Base-by-base conservation (phyloP, 1,140 invertebrate genomes). In the Nephila pilipes region DNA sequence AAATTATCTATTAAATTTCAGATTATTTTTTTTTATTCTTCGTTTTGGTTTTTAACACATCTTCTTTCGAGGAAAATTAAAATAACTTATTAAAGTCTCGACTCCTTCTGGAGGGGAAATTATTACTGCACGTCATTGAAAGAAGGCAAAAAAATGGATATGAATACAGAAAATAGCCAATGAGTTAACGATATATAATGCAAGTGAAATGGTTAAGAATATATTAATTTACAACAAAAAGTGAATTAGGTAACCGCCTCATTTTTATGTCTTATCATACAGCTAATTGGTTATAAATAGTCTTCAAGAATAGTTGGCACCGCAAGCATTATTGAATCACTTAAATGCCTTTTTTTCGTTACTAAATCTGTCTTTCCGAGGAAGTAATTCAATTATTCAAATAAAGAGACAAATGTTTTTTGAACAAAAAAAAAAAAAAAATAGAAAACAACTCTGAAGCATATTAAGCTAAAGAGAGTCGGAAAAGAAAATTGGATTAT, bases 11-110 rank as follows among this genome's bases (percentile, higher is more conserved):
- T 80, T 46, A 20, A 80, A 36, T 38, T 14, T 3, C 5, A 2
- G 32, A 46, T 80, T 80, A 38, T 80, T 80, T 80, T 29, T 54
- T n/a, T 12, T 12, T 38, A 81, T 54, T 81, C 80, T 55, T n/a
- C n/a, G 22, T n/a, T 2, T 22, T 2, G 0, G 20, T 81, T 81
- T 81, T 75, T 14, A 16, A 1, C 38, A 80, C 46, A 10, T 81
- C 80, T 25, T n/a, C 22, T 12, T 8, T 10, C 54, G n/a, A 10
- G 14, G 22, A 55, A 75, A 75, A 75, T 75, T 25, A 75, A 25
- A 29, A 75, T 12, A 25, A n/a, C 69, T n/a, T 75, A 81, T 81
- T n/a, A 54, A 81, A 54, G 38, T 29, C 38, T 81, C 46, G 22
- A 81, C 10, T n/a, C n/a, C n/a, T 54, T 75, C 63, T 36, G 14